Percentiles rank a stretch among this genome's conserved stretches.
Conservation (phyloP, 2,797 vertebrate genomes). For the Anomalospiza imberbis region DNA sequence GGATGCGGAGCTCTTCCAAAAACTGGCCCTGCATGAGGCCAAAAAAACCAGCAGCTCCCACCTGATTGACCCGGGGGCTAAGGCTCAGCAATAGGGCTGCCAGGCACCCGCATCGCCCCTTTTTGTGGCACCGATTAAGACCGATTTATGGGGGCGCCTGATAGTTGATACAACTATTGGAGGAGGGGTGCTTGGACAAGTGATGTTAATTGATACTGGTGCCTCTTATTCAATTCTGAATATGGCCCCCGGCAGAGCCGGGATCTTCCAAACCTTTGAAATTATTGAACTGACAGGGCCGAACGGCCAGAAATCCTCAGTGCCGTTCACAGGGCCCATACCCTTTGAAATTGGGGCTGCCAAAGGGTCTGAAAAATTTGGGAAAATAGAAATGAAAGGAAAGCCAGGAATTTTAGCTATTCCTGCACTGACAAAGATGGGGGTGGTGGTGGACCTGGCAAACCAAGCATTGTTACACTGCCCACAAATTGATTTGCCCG, state of each 20-base stretch:
- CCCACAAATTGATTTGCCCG: neutral
- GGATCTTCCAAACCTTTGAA: constrained; percentile 54
- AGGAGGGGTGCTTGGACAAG: constrained; percentile 70
- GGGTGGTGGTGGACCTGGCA: constrained; percentile 51
- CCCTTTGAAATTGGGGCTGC: constrained; percentile 54
- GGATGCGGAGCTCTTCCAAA: constrained; percentile 19
- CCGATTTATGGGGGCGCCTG: constrained; percentile 57
- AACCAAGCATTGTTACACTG: constrained; percentile 8
- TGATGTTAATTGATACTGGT: constrained; percentile 64
- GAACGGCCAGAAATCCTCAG: neutral
- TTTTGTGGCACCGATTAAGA: constrained; percentile 67
- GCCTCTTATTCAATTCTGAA: constrained; percentile 57
- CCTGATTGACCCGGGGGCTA: constrained; percentile 46
- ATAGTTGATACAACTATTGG: constrained; percentile 65
- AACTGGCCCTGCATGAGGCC: constrained; percentile 45
- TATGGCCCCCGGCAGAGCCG: neutral
- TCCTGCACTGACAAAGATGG: neutral
- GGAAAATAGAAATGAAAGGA: constrained; percentile 54
- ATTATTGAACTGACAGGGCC: constrained; percentile 1
- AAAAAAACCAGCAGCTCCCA: constrained; percentile 55
- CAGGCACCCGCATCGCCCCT: constrained; percentile 67
- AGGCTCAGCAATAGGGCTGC: constrained; percentile 68
- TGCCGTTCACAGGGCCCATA: constrained; percentile 21
- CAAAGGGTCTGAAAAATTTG: constrained; percentile 60
- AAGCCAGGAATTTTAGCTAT: constrained; percentile 17